Conservation (phyloP, 2,797 vertebrate species). For the Luscinia luscinia region DNA sequence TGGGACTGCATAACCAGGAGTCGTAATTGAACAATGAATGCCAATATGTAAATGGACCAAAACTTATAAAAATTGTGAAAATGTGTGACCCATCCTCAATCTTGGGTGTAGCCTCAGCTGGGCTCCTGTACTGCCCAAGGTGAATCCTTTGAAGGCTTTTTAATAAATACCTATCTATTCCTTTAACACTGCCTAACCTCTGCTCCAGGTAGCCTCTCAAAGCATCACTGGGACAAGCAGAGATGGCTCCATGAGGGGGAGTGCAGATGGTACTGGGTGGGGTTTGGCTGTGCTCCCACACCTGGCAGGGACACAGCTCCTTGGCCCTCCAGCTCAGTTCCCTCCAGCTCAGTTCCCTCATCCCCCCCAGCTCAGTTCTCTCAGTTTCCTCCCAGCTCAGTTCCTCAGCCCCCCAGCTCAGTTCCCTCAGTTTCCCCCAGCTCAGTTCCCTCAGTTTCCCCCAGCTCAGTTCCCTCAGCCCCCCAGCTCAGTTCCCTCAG, state of each 20-base stretch:
- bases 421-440: too few relatives aligned
- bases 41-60: background rate
- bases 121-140: background rate
- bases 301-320: accelerated
- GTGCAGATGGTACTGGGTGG: accelerated
- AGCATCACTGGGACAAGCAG: background rate
- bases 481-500: background rate
- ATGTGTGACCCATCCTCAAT: background rate
- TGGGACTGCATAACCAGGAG: background rate
- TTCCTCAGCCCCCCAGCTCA: too few relatives aligned
- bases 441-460: background rate
- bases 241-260: background rate
- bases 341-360: background rate
- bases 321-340: accelerated
- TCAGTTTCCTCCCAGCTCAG: slow-evolving; percentile 55
- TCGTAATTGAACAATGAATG: background rate
- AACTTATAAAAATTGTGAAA: background rate
- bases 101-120: background rate
- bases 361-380: background rate
- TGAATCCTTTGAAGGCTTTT: background rate
- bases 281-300: accelerated
- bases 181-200: background rate
- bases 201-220: background rate
- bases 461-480: too few relatives aligned
- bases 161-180: background rate